Base-by-base conservation (phyloP, 1,140 invertebrate genomes). In the Cyphomyrmex costatus region DNA sequence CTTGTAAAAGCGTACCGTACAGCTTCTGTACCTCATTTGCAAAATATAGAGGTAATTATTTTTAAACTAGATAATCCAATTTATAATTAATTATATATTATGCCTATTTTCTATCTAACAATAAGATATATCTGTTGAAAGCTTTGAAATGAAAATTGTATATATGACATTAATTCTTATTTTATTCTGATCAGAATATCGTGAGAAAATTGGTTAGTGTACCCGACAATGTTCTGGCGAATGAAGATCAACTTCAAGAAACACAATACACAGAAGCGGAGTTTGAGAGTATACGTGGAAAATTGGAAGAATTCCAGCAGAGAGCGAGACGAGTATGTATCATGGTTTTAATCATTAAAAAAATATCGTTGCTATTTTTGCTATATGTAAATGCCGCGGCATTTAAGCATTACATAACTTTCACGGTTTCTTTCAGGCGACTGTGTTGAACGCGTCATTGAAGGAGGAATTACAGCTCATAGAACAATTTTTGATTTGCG, bases 191-290 rank as follows among this genome's bases (percentile, higher is more conserved):
- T 60, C 60, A 94, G 94, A 90, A 88, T 83, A 74, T 74, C 19
- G 76, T 93, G 7, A 86, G 92, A 36, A 92, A 92, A 85, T 91
- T 89, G 24, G 88, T 94, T 58, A 46, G 78, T 49, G 78, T 94
- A 19, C 93, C 94, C 6, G 61, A 83, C 36, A 91, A 94, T 74
- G 77, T 94, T 77, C 74, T 94, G 58, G 76, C 93, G 8, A 86
- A 93, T 1, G 93, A 93, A 46, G 94, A 94, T 68, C 86, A 89
- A 71, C 65, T 58, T 73, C 94, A 94, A 80, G 83, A 49, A n/a
- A 88, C 30, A 56, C 93, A 93, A 71, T 94, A 93, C 14, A 92
- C 86, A 3, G 85, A 92, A 7, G 53, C 86, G 56, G 93, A 94
- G 74, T 90, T 89, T 58, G 46, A 88, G 30, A 56, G 68, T 21